phyloP scores from a whole-genome alignment of 1,140 invertebrate species.

The Cataglyphis hispanica region DNA sequence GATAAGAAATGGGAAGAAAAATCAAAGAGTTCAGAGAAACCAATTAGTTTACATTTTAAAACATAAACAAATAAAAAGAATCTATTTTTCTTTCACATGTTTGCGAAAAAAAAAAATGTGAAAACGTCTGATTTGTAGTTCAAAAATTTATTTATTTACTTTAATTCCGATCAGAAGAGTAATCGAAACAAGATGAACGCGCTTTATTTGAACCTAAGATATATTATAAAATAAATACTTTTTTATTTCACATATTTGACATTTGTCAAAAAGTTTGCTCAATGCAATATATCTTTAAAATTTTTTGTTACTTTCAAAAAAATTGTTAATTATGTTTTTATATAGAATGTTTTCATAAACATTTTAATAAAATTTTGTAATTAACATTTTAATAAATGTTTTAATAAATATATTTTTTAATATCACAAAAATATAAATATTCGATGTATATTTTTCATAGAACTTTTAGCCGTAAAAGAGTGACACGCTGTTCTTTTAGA shows the following conservation, averaged over 20 bases:
- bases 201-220: not conserved
- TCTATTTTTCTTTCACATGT: too few species aligned
- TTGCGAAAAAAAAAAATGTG: too few species aligned
- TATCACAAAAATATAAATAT: not conserved
- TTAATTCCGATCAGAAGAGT: not conserved
- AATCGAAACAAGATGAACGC: not conserved
- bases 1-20: constrained; percentile 8
- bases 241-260: not conserved
- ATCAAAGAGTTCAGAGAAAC: not conserved
- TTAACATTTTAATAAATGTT: too few species aligned
- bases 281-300: not conserved
- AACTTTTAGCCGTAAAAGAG: not conserved
- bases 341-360: too few species aligned
- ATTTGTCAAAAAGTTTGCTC: not conserved
- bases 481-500: constrained; percentile 42
- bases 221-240: not conserved
- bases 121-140: not conserved
- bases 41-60: not conserved
- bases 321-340: too few species aligned
- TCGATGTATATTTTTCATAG: not conserved
- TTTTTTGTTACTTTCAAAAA: not conserved
- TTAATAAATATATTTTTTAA: too few species aligned
- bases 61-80: not conserved
- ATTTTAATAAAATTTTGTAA: too few species aligned
- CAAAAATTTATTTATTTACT: not conserved